These are phyloP conservation scores for Antigone vipio DNA, from an alignment of 2,113 vertebrate species.

Conservation along the genomic window DNA sequence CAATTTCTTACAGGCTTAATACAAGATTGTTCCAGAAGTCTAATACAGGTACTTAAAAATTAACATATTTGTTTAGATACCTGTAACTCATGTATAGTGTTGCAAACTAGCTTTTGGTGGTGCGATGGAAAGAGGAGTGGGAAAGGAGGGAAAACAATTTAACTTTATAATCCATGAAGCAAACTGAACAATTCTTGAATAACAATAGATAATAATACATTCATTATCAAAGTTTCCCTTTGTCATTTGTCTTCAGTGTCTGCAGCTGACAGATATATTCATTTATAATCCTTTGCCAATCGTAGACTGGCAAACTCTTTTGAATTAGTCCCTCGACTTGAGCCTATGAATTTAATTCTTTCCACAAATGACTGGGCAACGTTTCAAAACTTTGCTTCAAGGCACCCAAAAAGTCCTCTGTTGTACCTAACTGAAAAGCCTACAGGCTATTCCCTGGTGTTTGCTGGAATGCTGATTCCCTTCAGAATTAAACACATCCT, in stretches of 20 bases:
- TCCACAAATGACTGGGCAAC: slow-evolving; percentile 9
- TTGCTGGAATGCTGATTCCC: not conserved
- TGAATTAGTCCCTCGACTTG: not conserved
- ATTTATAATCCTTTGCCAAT: slow-evolving; percentile 38
- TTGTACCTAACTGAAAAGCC: not conserved
- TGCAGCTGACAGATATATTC: slow-evolving; percentile 51
- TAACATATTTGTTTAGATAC: not conserved
- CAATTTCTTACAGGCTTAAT: not conserved
- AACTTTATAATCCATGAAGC: slow-evolving; percentile 33
- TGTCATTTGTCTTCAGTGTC: slow-evolving; percentile 28
- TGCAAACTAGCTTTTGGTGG: not conserved
- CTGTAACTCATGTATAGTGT: not conserved
- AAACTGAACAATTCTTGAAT: slow-evolving; percentile 21
- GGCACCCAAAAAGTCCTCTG: not conserved
- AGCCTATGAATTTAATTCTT: slow-evolving; percentile 47
- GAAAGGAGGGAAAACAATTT: not conserved
- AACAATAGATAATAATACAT: slow-evolving; percentile 21
- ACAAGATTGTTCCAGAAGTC: not conserved
- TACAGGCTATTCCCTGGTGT: not conserved
- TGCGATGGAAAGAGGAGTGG: not conserved
- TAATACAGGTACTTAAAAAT: not conserved
- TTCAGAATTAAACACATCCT: not conserved
- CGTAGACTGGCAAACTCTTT: slow-evolving; percentile 8
- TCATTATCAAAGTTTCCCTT: slow-evolving; percentile 47
- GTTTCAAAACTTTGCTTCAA: slow-evolving; percentile 17